Base-by-base conservation (phyloP, 2,888 invertebrate genomes). In the Limnephilus lunatus region DNA sequence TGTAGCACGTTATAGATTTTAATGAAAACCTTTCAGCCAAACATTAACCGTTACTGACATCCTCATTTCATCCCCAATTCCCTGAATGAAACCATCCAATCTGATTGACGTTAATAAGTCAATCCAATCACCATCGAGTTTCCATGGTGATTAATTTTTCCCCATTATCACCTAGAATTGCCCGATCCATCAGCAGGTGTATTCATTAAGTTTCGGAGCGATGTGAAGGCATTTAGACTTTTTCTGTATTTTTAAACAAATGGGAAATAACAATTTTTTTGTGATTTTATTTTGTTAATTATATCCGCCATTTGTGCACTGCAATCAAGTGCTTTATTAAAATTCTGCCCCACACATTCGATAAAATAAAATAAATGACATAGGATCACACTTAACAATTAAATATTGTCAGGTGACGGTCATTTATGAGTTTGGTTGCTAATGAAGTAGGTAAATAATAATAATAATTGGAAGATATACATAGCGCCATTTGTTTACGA, bases 31-130 rank as follows among this genome's bases (percentile, higher is more conserved):
- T 68, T 53, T 68, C 68, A 68, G 68, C 68, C 68, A 68, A 68
- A 68, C 68, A 68, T 2, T n/a, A 68, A 68, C 9, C 68, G 68
- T 68, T 68, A 68, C 25, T n/a, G 68, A 68, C 68, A 68, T 68
- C 68, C 68, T n/a, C 68, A 68, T n/a, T 68, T 68, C 68, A 68
- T 68, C 68, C 35, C 83, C 35, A 35, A 25, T 83, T 83, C 83
- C 25, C 25, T 35, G 81, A 31, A 80, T 32, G 39, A 89, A 89
- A 53, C 48, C 68, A 68, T 87, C 31, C 53, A 87, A 87, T 92
- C 88, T 85, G 92, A 92, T 92, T 92, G 91, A 91, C 91, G 87
- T 92, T 92, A 90, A 93, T 88, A 92, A 92, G 92, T 91, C 91
- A 92, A 90, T 93, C 89, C 89, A 93, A 93, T 93, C 91, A 92